phyloP scores from a whole-genome alignment of 2,888 invertebrate genomes.

The Blomia tropicalis region DNA sequence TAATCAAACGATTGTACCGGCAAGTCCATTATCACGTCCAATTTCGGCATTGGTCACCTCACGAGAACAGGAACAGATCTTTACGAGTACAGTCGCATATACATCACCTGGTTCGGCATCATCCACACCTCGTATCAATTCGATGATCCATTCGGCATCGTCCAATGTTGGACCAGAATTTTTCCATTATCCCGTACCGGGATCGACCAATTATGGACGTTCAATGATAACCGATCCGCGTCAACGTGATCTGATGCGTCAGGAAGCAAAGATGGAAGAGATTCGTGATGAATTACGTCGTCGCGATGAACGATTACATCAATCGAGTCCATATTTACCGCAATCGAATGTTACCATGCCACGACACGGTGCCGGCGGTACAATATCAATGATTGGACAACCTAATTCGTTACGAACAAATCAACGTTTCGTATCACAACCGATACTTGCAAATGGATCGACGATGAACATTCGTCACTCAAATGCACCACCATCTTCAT shows the following conservation, averaged over 20 bases:
- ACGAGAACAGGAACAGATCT: constrained; percentile 30
- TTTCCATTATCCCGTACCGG: constrained; percentile 11
- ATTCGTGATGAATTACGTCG: constrained; percentile 63
- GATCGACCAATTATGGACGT: neutral
- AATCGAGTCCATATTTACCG: constrained; percentile 12
- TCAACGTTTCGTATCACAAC: constrained; percentile 16
- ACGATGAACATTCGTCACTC: neutral
- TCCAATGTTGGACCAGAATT: neutral
- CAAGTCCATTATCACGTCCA: constrained; percentile 28
- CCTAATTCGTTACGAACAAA: constrained; percentile 8
- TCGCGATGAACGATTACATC: constrained; percentile 35
- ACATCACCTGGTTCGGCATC: constrained; percentile 25
- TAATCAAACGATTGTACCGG: too few relatives aligned
- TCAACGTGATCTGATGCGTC: constrained; percentile 33
- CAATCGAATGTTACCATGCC: constrained; percentile 17
- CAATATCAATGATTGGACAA: neutral
- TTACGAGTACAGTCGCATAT: constrained; percentile 22
- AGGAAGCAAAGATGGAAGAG: constrained; percentile 40
- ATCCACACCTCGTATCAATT: constrained; percentile 21
- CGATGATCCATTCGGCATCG: constrained; percentile 13
- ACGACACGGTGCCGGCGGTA: constrained; percentile 8
- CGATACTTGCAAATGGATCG: constrained; percentile 19
- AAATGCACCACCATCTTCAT: neutral
- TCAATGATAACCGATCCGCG: constrained; percentile 22
- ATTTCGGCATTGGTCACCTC: constrained; percentile 30